These are phyloP conservation scores for Blastomussa wellsi DNA, from an alignment of 92 coral and sea anemone genomes.

Conservation along the genomic window DNA sequence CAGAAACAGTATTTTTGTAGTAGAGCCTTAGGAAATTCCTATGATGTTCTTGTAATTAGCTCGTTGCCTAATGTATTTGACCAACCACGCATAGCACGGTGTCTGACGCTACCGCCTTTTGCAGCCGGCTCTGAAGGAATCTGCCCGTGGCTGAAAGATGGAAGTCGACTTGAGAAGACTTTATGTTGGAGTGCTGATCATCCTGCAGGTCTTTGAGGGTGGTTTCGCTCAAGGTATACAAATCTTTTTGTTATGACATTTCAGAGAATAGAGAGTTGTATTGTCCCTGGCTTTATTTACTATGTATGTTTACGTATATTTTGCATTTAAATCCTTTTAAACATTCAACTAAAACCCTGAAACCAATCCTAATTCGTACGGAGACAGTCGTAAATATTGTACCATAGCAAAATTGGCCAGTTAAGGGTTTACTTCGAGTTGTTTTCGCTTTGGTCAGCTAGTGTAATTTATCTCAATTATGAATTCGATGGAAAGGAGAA, in stretches of 20 bases:
- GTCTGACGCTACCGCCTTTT: slow-evolving; percentile 1
- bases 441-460: neutral
- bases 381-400: neutral
- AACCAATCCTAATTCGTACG: neutral
- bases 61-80: neutral
- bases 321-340: slow-evolving; percentile 2
- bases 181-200: neutral
- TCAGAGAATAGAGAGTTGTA: neutral
- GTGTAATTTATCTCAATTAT: neutral
- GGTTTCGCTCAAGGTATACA: slow-evolving; percentile 38
- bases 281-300: slow-evolving; percentile 15
- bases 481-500: neutral
- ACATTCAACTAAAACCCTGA: slow-evolving; percentile 2
- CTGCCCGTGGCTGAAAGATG: slow-evolving; percentile 6
- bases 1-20: neutral
- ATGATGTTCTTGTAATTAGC: neutral
- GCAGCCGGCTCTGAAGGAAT: slow-evolving; percentile 13
- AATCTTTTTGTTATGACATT: slow-evolving; percentile 12
- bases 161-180: slow-evolving; percentile 7
- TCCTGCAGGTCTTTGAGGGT: neutral
- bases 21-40: neutral
- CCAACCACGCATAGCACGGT: slow-evolving; percentile 6
- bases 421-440: neutral
- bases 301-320: slow-evolving; percentile 5
- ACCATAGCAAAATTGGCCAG: neutral